Evolutionary conservation across 2,797 vertebrate species (phyloP).

Genomic region (Malacoraja senta): DNA sequence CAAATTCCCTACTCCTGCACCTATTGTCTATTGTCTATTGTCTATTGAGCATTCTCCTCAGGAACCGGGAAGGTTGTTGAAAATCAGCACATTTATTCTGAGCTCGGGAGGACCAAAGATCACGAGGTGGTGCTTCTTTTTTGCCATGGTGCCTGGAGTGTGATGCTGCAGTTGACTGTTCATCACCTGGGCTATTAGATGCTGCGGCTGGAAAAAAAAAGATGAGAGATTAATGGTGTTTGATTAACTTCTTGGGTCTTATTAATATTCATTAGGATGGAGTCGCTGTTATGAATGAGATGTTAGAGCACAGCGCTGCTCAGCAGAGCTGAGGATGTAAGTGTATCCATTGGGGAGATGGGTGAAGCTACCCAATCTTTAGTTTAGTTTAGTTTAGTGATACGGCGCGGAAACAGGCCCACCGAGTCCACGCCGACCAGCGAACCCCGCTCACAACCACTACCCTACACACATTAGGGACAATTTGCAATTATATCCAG

Average conservation of each 20-base stretch:
- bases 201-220: slow-evolving; percentile 1
- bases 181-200: slow-evolving; percentile 35
- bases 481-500: too few species aligned
- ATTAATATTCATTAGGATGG: slow-evolving; percentile 37
- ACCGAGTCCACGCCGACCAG: too few species aligned
- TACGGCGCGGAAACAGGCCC: too few species aligned
- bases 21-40: too few species aligned
- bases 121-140: background rate
- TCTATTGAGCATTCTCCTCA: background rate
- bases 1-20: too few species aligned
- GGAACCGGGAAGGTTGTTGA: background rate
- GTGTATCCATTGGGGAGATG: background rate
- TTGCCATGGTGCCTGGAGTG: background rate
- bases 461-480: too few species aligned
- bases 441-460: too few species aligned
- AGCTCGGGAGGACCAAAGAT: background rate
- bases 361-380: background rate
- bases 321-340: background rate
- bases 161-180: slow-evolving; percentile 14
- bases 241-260: slow-evolving; percentile 34
- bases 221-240: slow-evolving; percentile 38
- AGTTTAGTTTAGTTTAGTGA: too few species aligned
- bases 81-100: background rate
- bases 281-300: slow-evolving; percentile 26
- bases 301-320: background rate